Base-by-base conservation (phyloP, 2,888 invertebrate species). In the Microctonus aethiopoides region DNA sequence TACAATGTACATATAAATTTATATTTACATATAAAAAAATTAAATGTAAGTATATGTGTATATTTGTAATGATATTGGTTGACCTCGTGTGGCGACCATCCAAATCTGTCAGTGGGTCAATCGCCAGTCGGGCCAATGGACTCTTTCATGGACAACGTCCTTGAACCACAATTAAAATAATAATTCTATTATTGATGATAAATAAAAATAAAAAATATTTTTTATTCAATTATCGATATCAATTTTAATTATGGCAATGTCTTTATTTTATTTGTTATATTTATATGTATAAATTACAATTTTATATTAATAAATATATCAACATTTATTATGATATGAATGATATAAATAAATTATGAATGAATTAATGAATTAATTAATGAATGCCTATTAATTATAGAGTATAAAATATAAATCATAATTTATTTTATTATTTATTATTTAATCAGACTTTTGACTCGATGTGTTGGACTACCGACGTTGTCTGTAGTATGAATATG, bases 91-190 rank as follows among this genome's bases (percentile, higher is more conserved):
- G 81, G 81, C 79, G 72, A 54, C 60, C 76, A 73, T 79, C 82
- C 83, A 82, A 84, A 84, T 83, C 82, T 81, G 82, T 82, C 79
- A 83, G 83, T 84, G 77, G 84, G 84, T 84, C 84, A 84, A 73
- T 72, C 73, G 77, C 54, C 65, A 63, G 61, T 70, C 76, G 75
- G 78, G 78, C 79, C 80, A 77, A 76, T 76, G 77, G 67, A 77
- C 79, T 75, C 71, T 66, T 36, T 52, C 54, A 39, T 64, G 64
- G 11, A 60, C 24, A 65, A 70, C 72, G 75, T 71, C 74, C 75
- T 73, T 74, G 72, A 72, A 67, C 65, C 29, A 29, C 29, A 29
- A 29, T 29, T 29, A 29, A 5, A 29, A 29, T 5, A 29, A 29
- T 5, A 29, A 29, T 29, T 29, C 7, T 29, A 29, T 29, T 29